A percentile compares a stretch with the other conserved stretches of the same genome.
These are phyloP conservation scores for Oncorhynchus mykiss DNA, from an alignment of 2,113 vertebrate genomes.

Conservation along the genomic window DNA sequence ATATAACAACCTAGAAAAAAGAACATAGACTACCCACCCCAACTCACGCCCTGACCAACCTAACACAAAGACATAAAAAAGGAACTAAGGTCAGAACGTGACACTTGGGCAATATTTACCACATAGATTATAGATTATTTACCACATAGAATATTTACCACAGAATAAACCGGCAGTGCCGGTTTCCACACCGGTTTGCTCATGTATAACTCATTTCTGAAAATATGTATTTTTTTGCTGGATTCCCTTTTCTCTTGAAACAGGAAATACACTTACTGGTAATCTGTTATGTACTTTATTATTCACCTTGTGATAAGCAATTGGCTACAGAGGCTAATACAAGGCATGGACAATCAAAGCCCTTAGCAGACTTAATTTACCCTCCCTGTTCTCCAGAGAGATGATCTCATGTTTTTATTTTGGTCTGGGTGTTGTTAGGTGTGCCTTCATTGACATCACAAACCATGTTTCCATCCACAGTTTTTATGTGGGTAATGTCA, in stretches of 20 bases:
- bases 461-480: too few species aligned
- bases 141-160: too few species aligned
- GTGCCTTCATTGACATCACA: background rate
- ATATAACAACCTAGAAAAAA: too few species aligned
- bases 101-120: background rate
- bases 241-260: background rate
- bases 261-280: background rate
- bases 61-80: too few species aligned
- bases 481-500: too few species aligned
- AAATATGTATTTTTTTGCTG: background rate
- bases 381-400: background rate
- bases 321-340: too few species aligned
- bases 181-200: constrained; percentile 46
- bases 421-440: background rate
- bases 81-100: too few species aligned
- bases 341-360: too few species aligned
- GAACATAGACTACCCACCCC: too few species aligned
- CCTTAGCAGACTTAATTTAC: background rate
- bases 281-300: too few species aligned
- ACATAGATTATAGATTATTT: background rate
- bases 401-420: background rate
- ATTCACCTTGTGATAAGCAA: too few species aligned
- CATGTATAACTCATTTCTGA: constrained; percentile 38
- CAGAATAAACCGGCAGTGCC: background rate
- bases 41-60: too few species aligned